A percentile compares a stretch with the other conserved stretches of the same genome.
phyloP scores from a whole-genome alignment of 2,113 vertebrate genomes.

The Balaeniceps rex region DNA sequence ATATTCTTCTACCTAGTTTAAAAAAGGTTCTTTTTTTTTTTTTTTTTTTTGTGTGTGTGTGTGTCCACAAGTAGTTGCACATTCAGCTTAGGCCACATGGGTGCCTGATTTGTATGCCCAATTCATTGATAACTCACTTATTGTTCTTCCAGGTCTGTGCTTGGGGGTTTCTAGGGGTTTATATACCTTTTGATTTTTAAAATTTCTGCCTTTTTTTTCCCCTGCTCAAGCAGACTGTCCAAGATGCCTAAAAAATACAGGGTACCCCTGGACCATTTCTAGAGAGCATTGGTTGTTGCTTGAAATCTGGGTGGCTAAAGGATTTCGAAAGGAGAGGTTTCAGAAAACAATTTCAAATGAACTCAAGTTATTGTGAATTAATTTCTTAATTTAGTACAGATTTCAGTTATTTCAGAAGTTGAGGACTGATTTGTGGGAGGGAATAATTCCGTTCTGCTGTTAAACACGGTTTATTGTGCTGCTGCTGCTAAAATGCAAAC shows the following conservation, averaged over 20 bases:
- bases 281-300: background rate
- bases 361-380: background rate
- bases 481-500: background rate
- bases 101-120: background rate
- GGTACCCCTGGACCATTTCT: background rate
- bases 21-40: no score
- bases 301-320: background rate
- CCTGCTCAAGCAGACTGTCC: background rate
- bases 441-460: background rate
- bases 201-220: background rate
- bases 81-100: background rate
- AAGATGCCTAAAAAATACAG: background rate
- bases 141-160: background rate
- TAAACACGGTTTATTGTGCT: background rate
- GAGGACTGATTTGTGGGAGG: background rate
- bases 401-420: constrained; percentile 6
- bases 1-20: no score
- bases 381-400: background rate
- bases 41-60: background rate
- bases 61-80: background rate
- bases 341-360: background rate
- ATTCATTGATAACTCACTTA: background rate
- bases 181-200: background rate
- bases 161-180: background rate
- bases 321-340: background rate